A percentile compares a stretch with the other conserved stretches of the same genome.
Conservation (phyloP, 1,140 invertebrate species). For the Chrysomallon squamiferum region DNA sequence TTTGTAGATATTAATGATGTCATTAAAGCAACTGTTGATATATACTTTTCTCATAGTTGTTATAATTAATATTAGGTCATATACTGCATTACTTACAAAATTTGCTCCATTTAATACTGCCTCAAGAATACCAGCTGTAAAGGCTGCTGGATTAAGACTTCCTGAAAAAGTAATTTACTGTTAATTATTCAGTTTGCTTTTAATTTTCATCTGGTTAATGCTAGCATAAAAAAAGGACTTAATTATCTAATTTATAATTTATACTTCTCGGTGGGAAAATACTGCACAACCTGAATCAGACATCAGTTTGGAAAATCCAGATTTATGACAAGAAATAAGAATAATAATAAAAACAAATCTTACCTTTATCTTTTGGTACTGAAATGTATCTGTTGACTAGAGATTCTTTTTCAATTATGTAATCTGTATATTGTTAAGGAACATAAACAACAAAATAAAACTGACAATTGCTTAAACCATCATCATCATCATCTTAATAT, state of each 20-base stretch:
- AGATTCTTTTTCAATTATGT: conserved; percentile 98
- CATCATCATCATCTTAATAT: no score
- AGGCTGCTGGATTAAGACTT: conserved; percentile 96
- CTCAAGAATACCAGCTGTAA: conserved; percentile 97
- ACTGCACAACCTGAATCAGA: background rate
- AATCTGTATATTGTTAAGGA: no score
- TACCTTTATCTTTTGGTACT: conserved; percentile 95
- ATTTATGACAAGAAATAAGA: background rate
- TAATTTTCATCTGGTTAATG: no score
- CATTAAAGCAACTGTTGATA: no score
- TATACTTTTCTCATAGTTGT: background rate
- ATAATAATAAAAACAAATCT: background rate
- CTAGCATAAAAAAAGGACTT: no score
- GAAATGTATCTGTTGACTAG: conserved; percentile 97
- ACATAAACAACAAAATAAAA: no score
- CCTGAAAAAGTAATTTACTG: conserved; percentile 45
- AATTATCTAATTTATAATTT: no score
- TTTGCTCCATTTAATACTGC: conserved; percentile 92
- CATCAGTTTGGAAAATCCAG: background rate
- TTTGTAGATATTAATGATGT: no score
- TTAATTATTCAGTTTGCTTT: no score
- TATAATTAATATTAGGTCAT: background rate
- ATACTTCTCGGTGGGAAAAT: background rate
- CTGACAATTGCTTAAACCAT: no score
- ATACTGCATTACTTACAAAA: conserved; percentile 78